Evolutionary conservation across 2,113 vertebrate species (phyloP).

Genomic region (Vireo altiloquus): DNA sequence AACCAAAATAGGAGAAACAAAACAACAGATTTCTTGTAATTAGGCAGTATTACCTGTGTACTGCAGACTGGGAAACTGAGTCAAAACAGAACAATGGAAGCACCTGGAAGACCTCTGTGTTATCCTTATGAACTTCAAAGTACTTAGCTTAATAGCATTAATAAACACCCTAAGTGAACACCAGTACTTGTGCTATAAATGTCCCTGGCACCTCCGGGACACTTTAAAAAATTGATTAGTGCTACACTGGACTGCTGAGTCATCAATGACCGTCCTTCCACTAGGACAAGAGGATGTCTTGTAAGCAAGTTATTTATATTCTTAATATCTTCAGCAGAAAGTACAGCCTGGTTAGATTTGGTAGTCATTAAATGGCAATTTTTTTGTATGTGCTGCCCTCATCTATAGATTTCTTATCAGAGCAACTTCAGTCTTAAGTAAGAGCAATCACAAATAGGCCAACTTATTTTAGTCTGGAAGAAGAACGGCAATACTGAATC

Average conservation of each 20-base stretch:
- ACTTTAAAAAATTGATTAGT: constrained; percentile 40
- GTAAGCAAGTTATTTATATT: constrained; percentile 45
- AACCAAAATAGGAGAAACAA: background rate
- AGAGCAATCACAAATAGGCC: background rate
- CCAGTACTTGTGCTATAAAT: background rate
- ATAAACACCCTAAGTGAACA: constrained; percentile 6
- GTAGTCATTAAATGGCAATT: constrained; percentile 3
- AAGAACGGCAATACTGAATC: background rate
- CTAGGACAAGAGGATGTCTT: constrained; percentile 12
- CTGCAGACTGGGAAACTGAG: background rate
- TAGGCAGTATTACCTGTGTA: background rate
- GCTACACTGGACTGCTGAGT: constrained; percentile 18
- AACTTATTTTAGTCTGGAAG: background rate
- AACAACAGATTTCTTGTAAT: background rate
- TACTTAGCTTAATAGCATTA: background rate
- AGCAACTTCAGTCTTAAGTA: background rate
- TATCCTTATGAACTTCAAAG: background rate
- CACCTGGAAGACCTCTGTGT: background rate
- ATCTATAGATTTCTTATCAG: background rate
- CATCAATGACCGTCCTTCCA: constrained; percentile 16
- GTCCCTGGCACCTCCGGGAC: background rate
- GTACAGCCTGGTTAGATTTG: background rate
- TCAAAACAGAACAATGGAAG: background rate
- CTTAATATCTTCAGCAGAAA: constrained; percentile 26
- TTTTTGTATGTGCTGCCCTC: background rate